Evolutionary conservation across 2,113 vertebrate species (phyloP).

Genomic region (Podilymbus podiceps): DNA sequence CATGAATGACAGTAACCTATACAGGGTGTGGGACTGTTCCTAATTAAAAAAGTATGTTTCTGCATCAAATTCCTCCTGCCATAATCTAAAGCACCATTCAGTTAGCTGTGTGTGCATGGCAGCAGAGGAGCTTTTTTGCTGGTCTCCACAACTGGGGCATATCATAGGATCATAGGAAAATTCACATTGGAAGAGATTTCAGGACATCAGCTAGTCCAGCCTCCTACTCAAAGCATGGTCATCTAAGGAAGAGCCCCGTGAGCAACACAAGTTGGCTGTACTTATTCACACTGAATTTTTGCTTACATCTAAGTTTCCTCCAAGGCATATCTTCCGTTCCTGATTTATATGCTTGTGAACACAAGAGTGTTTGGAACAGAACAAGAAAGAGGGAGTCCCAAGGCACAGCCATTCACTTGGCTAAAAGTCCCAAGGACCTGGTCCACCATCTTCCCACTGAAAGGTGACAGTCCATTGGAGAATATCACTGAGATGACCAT

Average conservation of each 20-base stretch:
- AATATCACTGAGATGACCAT: background rate
- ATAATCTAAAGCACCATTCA: background rate
- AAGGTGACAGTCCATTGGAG: background rate
- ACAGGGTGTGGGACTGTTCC: background rate
- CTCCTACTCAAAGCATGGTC: background rate
- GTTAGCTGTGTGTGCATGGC: background rate
- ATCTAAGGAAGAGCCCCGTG: background rate
- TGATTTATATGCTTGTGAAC: background rate
- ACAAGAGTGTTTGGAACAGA: background rate
- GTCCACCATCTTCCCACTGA: background rate
- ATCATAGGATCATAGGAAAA: background rate
- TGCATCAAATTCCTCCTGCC: background rate
- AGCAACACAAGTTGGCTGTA: background rate
- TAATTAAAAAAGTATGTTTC: background rate
- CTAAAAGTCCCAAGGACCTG: background rate
- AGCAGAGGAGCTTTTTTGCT: background rate
- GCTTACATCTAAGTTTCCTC: background rate
- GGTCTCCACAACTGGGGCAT: background rate
- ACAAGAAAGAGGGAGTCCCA: background rate
- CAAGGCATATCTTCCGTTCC: background rate
- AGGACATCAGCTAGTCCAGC: background rate
- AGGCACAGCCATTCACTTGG: background rate
- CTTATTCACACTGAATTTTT: background rate
- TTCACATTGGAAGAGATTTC: background rate
- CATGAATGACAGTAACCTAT: background rate